Base-by-base conservation (phyloP, 1,140 invertebrate species). In the Daktulosphaira vitifoliae region DNA sequence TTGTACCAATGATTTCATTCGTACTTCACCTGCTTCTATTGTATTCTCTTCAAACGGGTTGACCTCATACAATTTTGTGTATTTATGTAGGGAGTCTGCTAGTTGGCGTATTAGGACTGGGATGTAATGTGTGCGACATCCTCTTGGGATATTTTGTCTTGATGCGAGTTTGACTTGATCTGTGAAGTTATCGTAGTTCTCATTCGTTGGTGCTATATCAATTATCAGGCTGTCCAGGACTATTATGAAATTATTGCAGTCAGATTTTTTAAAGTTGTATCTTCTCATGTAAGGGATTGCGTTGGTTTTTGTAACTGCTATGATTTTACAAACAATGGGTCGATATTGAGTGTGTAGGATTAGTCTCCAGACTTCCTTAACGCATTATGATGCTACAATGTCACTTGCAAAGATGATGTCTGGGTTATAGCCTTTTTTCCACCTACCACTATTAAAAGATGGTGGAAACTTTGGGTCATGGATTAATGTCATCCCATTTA, bases 361-460 rank as follows among this genome's bases (percentile, higher is more conserved):
- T 9, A n/a, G 50, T 37, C 51, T 42, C 39, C 18, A 49, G 18
- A 49, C 49, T 52, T 26, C 18, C 22, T 53, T 52, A 22, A 15
- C 29, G 15, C 44, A 39, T 65, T 50, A 26, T n/a, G 25, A 9
- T 11, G 44, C 49, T n/a, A 29, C 20, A n/a, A 22, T 42, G 18
- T 38, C 39, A 18, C 38, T 48, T 22, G 48, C 65, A 52, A 68
- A 68, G 25, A 29, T 39, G 9, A 66, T 38, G 46, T 62, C 67
- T 39, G 29, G 52, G 23, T 68, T 66, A 26, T 56, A 66, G 8
- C 62, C 51, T 49, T 44, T 44, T 44, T 65, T 65, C 59, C 59
- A 65, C 48, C 59, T 65, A 25, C 59, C 39, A 44, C 59, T 65
- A 26, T 65, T 65, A 46, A 65, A 65, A n/a, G 39, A 50, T 29